phyloP scores from a whole-genome alignment of 2,888 invertebrate genomes.

The Chaetogeoica ovagalla region DNA sequence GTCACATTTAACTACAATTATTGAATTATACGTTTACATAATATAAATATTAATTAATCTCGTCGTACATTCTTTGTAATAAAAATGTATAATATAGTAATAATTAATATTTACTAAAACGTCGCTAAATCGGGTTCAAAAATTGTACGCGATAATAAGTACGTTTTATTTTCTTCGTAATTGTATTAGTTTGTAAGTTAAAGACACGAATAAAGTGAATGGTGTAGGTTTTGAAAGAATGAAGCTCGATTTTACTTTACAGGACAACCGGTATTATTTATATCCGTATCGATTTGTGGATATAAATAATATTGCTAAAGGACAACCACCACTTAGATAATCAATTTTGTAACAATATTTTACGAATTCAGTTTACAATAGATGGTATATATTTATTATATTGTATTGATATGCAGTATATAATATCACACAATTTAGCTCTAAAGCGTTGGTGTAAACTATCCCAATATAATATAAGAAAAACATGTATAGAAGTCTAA shows the following conservation, averaged over 20 bases:
- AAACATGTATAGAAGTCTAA: neutral
- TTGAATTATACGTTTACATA: neutral
- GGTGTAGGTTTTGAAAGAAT: neutral
- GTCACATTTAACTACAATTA: too few species aligned
- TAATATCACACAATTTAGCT: too few species aligned
- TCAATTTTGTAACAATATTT: slow-evolving; percentile 1
- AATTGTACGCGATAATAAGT: too few species aligned
- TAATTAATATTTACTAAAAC: too few species aligned
- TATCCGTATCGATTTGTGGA: neutral
- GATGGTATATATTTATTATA: too few species aligned
- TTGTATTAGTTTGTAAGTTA: neutral
- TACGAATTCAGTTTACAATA: too few species aligned
- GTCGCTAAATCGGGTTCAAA: too few species aligned
- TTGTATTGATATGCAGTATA: neutral
- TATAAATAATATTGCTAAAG: neutral
- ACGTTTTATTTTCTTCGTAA: neutral
- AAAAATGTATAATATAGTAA: too few species aligned
- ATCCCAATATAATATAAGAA: neutral
- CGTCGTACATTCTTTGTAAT: too few species aligned
- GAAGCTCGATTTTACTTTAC: neutral
- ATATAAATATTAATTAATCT: too few species aligned
- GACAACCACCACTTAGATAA: neutral
- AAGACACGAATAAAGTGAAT: neutral
- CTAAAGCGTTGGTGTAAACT: too few species aligned
- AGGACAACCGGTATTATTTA: neutral